Base-by-base conservation (phyloP, 2,888 invertebrate genomes). In the Hyposoter didymator region DNA sequence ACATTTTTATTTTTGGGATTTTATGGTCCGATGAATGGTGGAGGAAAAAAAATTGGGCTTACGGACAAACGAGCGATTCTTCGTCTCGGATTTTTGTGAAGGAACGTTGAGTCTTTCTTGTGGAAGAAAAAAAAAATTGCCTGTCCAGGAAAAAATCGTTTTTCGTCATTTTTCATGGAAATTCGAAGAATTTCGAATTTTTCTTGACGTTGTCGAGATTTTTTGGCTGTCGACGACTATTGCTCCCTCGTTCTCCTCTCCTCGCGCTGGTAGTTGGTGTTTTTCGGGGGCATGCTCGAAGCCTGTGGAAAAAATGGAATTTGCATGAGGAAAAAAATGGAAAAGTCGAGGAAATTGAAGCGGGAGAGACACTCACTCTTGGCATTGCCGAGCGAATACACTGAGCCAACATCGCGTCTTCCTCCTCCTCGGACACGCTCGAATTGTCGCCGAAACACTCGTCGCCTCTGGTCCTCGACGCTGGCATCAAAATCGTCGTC, bases 331-430 rank as follows among this genome's bases (percentile, higher is more conserved):
- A 0, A 6, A 69, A 28, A 69, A 17, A 28, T 3, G 28, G 6
- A 17, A 19, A 17, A 59, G 4, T 12, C n/a, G 19, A 55, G 39
- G 8, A n/a, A 19, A 49, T 45, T 43, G 43, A 72, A 17, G 19
- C 22, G 6, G 32, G 7, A 19, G 8, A 49, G 55, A 74, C 72
- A 84, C 70, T 84, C 89, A 95, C 95, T 94, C 95, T 95, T n/a
- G 95, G 95, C 92, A 96, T 96, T 28, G 96, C 96, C 55, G 95
- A 95, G 90, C 95, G 95, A 88, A 96, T 96, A 88, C 96, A 96
- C 91, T 96, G 96, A 19, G 96, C 96, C 7, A 97, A 91, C 88
- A 96, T 94, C 87, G 96, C 95, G 14, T 95, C 95, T 88, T 96
- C 95, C 73, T 96, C 95, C 52, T 94, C 94, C 22, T 92, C 92